These are phyloP conservation scores for Pentalonia nigronervosa DNA, from an alignment of 1,140 invertebrate genomes.

Conservation along the genomic window DNA sequence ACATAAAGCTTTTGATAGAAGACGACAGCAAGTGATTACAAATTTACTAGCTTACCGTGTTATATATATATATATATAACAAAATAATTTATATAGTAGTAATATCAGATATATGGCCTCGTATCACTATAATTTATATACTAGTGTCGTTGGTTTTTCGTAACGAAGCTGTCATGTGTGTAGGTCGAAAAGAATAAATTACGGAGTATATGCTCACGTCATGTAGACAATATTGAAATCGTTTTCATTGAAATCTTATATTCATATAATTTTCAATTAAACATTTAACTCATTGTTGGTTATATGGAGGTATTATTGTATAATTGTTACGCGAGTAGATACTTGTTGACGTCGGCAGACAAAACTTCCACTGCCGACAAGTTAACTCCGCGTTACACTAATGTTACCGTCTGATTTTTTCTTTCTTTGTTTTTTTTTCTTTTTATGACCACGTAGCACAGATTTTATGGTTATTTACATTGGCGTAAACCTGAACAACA, in stretches of 20 bases:
- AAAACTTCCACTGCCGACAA: not conserved
- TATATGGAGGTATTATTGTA: not conserved
- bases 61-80: too few species aligned
- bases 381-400: not conserved
- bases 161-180: not conserved
- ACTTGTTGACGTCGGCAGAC: not conserved
- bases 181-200: not conserved
- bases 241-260: not conserved
- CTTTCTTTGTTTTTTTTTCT: not conserved
- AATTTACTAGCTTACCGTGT: not conserved
- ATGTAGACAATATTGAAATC: not conserved
- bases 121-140: too few species aligned
- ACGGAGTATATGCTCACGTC: not conserved
- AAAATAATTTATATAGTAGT: too few species aligned
- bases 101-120: too few species aligned
- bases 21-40: accelerated
- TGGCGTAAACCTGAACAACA: not conserved
- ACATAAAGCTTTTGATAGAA: not conserved
- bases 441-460: not conserved
- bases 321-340: not conserved
- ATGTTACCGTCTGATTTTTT: not conserved
- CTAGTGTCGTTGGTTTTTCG: too few species aligned
- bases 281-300: not conserved
- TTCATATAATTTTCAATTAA: not conserved
- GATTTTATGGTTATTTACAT: not conserved